phyloP scores from a whole-genome alignment of 2,113 vertebrate species.

The Ivindomyrus marchei region DNA sequence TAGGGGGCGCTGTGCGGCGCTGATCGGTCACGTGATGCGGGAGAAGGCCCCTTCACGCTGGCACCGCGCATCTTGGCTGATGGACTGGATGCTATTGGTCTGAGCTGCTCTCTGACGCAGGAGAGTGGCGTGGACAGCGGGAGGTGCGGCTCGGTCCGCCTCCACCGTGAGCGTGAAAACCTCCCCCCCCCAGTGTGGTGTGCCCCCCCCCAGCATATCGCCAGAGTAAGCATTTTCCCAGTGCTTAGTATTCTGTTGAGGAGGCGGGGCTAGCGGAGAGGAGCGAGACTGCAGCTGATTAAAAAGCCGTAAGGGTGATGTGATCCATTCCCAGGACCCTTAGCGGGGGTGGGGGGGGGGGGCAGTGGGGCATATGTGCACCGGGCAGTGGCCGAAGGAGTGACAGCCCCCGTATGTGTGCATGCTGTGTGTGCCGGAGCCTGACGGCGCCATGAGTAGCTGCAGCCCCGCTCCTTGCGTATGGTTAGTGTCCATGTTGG shows the following conservation, averaged over 20 bases:
- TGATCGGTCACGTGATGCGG: neutral
- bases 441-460: neutral
- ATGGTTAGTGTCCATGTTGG: neutral
- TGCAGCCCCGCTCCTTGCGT: neutral
- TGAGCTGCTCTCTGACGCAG: neutral
- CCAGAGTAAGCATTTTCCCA: slow-evolving; percentile 16
- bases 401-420: neutral
- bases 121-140: neutral
- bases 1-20: neutral
- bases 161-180: neutral
- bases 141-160: neutral
- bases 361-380: neutral
- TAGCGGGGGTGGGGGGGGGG: neutral
- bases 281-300: slow-evolving; percentile 18
- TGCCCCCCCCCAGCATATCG: neutral
- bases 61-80: neutral
- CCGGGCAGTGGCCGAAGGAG: neutral
- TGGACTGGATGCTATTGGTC: neutral
- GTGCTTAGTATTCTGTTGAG: slow-evolving; percentile 17
- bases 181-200: neutral
- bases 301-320: slow-evolving; percentile 4
- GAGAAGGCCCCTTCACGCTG: neutral
- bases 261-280: neutral
- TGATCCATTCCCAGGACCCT: neutral
- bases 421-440: neutral